Evolutionary conservation across 1,140 invertebrate species (phyloP).

Genomic region (Heliconius hewitsoni): DNA sequence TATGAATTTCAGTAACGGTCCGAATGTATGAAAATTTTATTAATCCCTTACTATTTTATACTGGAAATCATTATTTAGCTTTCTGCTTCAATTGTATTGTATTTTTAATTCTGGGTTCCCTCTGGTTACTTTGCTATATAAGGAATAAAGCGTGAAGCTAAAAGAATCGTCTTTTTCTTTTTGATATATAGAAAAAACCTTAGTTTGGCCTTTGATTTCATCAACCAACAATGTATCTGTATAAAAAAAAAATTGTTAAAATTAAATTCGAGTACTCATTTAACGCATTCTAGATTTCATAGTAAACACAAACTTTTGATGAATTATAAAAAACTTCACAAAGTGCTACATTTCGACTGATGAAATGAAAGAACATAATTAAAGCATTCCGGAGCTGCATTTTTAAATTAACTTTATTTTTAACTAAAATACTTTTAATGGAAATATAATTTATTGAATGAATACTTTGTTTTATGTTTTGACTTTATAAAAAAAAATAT

Average conservation of each 20-base stretch:
- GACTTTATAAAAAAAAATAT: no score
- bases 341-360: neutral
- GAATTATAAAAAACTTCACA: neutral
- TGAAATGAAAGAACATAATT: neutral
- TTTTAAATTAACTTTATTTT: neutral
- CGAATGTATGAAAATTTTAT: neutral
- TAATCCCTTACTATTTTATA: neutral
- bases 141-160: no score
- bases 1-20: neutral
- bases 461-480: no score
- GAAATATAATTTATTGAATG: neutral
- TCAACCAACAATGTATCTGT: no score
- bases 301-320: slow-evolving; percentile 1
- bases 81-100: neutral
- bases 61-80: neutral
- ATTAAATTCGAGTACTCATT: no score
- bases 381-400: neutral
- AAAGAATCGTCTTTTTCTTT: no score
- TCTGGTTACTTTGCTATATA: no score
- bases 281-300: neutral
- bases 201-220: no score
- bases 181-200: no score
- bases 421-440: neutral
- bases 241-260: no score
- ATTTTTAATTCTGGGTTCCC: no score